A percentile compares a stretch with the other conserved stretches of the same genome.
Conservation (phyloP, 2,888 invertebrate genomes). For the Amphimallon solstitiale region DNA sequence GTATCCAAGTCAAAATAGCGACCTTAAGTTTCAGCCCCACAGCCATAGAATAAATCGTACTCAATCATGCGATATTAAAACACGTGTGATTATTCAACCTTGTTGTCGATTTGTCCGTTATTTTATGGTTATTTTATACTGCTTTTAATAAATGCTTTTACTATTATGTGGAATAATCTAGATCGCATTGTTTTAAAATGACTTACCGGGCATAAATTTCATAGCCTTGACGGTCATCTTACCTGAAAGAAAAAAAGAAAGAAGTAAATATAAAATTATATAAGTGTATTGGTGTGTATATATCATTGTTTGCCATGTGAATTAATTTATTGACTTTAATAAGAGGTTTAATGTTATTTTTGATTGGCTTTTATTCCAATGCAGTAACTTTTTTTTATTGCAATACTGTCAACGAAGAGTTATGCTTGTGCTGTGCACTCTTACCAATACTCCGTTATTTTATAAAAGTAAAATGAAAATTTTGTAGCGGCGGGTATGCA, state of each 20-base stretch:
- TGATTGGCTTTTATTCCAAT: no score
- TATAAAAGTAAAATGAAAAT: no score
- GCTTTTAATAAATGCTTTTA: conserved; percentile 36
- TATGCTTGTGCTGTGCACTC: no score
- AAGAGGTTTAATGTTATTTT: no score
- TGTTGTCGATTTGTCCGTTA: conserved; percentile 50
- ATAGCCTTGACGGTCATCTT: conserved; percentile 25
- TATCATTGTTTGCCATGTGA: background rate
- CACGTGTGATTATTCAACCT: conserved; percentile 55
- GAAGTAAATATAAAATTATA: background rate
- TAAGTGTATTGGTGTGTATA: background rate
- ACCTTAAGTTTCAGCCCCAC: conserved; percentile 50
- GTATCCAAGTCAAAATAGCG: conserved; percentile 44
- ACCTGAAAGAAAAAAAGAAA: conserved; percentile 23
- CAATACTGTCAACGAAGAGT: no score
- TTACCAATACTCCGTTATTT: no score
- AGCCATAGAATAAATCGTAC: conserved; percentile 51
- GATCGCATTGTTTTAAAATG: conserved; percentile 25
- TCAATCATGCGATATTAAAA: conserved; percentile 55
- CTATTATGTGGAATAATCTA: conserved; percentile 30
- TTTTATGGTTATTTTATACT: conserved; percentile 46
- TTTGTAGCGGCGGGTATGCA: no score
- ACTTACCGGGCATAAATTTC: conserved; percentile 23
- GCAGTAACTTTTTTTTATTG: no score
- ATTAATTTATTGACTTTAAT: background rate